A percentile compares a stretch with the other conserved stretches of the same genome.
phyloP scores from a whole-genome alignment of 2,113 vertebrate genomes.

The Balaeniceps rex region DNA sequence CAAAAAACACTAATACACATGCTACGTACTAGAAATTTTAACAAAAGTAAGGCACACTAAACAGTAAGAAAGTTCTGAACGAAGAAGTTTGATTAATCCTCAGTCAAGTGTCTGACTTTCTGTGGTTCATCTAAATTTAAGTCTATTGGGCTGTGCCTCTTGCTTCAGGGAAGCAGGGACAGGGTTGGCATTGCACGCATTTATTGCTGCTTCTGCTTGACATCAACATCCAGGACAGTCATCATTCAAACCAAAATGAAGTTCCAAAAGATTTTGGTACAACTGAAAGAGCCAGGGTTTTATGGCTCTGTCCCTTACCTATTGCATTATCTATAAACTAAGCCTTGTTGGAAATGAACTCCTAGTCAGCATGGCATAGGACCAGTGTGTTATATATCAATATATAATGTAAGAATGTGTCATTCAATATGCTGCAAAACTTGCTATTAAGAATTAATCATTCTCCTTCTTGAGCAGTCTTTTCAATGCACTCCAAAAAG shows the following conservation, averaged over 20 bases:
- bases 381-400: conserved; percentile 46
- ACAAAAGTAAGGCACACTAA: neutral
- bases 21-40: neutral
- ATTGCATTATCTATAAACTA: conserved; percentile 49
- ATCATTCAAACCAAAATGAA: conserved; percentile 49
- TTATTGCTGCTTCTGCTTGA: conserved; percentile 32
- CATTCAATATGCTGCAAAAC: conserved; percentile 45
- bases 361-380: conserved; percentile 15
- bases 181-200: neutral
- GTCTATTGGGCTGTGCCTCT: neutral
- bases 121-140: neutral
- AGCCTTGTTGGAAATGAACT: conserved; percentile 29
- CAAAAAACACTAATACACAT: neutral
- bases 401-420: conserved; percentile 33
- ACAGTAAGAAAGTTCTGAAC: neutral
- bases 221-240: neutral
- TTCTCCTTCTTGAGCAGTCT: neutral
- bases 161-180: conserved; percentile 2
- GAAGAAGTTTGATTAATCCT: neutral
- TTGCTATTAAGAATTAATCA: conserved; percentile 45
- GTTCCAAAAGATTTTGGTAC: conserved; percentile 31
- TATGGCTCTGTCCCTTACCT: conserved; percentile 11
- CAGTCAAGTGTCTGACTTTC: neutral
- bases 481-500: neutral
- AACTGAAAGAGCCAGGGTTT: conserved; percentile 1